Percentiles rank a stretch among this genome's conserved stretches.
Evolutionary conservation across 2,113 vertebrate species (phyloP).

Genomic region (Grammomys dolichurus): DNA sequence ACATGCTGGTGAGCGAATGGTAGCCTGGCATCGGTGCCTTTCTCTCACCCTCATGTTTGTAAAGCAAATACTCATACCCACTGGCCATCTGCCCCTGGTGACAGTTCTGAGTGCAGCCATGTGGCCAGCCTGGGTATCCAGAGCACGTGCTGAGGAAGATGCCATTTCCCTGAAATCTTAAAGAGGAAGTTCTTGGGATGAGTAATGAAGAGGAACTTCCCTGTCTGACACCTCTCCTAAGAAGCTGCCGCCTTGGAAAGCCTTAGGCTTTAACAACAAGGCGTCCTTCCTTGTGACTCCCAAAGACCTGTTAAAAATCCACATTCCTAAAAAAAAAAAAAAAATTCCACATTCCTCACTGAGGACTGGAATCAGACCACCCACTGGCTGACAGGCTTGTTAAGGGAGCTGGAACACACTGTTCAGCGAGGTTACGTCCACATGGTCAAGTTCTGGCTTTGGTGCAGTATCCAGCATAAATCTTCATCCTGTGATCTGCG

Average conservation of each 20-base stretch:
- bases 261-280: not conserved
- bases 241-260: not conserved
- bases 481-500: not conserved
- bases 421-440: not conserved
- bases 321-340: not conserved
- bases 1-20: not conserved
- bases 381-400: not conserved
- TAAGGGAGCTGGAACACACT: not conserved
- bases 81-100: not conserved
- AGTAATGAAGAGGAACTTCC: not conserved
- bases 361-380: not conserved
- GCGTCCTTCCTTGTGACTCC: not conserved
- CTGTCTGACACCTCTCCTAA: not conserved
- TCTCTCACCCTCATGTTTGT: not conserved
- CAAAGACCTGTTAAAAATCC: not conserved
- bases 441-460: not conserved
- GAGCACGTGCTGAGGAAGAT: not conserved
- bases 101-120: fast-evolving
- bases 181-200: not conserved
- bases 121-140: not conserved
- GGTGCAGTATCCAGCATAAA: not conserved
- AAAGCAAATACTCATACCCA: not conserved
- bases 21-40: not conserved
- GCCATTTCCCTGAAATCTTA: not conserved
- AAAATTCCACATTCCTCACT: not conserved